Evolutionary conservation across 1,140 invertebrate genomes (phyloP).

Genomic region (Ectropis grisescens): DNA sequence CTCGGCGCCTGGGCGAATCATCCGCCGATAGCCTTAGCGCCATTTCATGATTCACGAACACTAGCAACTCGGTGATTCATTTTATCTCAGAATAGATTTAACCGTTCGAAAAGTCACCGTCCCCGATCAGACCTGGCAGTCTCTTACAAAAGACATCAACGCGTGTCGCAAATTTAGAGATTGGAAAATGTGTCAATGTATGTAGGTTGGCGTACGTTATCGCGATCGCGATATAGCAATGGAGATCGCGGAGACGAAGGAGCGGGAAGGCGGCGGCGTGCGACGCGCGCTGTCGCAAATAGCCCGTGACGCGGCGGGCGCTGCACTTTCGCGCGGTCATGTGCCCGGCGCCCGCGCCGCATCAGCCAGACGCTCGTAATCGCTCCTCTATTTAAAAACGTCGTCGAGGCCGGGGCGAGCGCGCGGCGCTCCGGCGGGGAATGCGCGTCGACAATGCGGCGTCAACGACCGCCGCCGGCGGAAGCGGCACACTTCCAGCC

Average conservation of each 20-base stretch:
- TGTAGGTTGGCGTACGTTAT: no score
- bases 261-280: slow-evolving; percentile 5
- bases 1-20: slow-evolving; percentile 1
- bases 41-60: no score
- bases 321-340: slow-evolving; percentile 63
- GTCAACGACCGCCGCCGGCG: slow-evolving; percentile 62
- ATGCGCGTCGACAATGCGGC: slow-evolving; percentile 52
- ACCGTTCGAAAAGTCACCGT: no score
- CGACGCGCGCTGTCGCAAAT: slow-evolving; percentile 43
- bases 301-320: slow-evolving; percentile 61
- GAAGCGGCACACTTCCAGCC: slow-evolving; percentile 66
- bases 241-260: no score
- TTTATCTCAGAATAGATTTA: no score
- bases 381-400: slow-evolving; percentile 64
- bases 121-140: no score
- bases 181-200: no score
- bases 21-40: no score
- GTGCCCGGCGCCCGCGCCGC: slow-evolving; percentile 36
- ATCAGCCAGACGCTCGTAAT: slow-evolving; percentile 51
- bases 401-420: slow-evolving; percentile 51
- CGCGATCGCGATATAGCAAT: no score
- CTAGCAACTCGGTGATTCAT: no score
- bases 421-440: slow-evolving; percentile 44
- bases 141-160: neutral
- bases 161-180: no score